Evolutionary conservation across 2,888 invertebrate species (phyloP), one percentile per base, ranked within the genome.

Genomic region (Diaphora mendica): DNA sequence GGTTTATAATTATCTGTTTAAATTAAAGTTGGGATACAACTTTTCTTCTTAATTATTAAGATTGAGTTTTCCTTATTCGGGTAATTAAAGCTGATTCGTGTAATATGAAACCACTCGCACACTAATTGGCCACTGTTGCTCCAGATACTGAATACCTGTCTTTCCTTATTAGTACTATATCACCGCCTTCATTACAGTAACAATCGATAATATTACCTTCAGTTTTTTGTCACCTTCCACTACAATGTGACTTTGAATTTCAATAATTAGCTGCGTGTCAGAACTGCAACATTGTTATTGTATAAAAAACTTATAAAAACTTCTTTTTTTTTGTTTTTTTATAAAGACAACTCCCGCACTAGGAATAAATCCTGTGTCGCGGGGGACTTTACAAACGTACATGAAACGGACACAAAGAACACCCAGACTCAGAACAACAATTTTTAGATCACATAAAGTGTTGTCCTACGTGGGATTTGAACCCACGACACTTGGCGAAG

Each of bases 71-170:
- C 86, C 89, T 90, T 87, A 88, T 89, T 88, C 88, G 88, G 89
- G 90, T 93, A 93, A 93, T 93, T 93, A 92, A 89, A 91, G 86
- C 84, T 83, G 86, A 86, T 85, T 86, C 81, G 78, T 82, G 90
- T 92, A 93, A 92, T 91, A 89, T 91, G 91, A 91, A 89, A 83
- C 88, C 87, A 84, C 81, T 86, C 86, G 88, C 87, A 88, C 89
- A 86, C 92, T 93, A 92, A 93, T 93, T 92, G 93, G 91, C 86
- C 90, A 85, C 85, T 62, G 59, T 87, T 87, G 89, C 89, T 91
- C 88, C 90, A 91, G 91, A 90, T 90, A 91, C 91, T 88, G 88
- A 87, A 90, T 88, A 89, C 87, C 90, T 90, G 91, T 91, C 89
- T 91, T 90, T 89, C 86, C 91, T 90, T 93, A 93, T 93, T 93